Base-by-base conservation (phyloP, 2,797 vertebrate genomes). In the Xenentodon cancila region DNA sequence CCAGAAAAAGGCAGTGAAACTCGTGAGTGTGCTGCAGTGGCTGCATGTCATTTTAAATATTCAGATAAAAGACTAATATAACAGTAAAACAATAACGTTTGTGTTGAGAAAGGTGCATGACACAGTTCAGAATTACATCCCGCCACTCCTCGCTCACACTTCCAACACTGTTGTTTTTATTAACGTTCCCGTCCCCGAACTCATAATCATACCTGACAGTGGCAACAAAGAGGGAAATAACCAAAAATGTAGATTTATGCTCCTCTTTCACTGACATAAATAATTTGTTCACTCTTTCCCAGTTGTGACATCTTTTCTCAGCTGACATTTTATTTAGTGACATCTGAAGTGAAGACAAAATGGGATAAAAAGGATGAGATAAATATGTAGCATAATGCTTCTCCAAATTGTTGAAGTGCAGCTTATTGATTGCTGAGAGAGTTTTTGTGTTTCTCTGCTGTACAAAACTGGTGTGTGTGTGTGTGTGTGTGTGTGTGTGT, bases 11-110 rank as follows among this genome's bases (percentile, higher is more conserved):
- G 34, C 25, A 30, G 34, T 3, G 34, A 1, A 13, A 13, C 11
- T 13, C 34, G 12, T 11, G 34, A 37, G 2, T 13, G 9, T 37
- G 34, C 34, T 37, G 34, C 34, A 37, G 34, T 13, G 34, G 34
- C 11, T 11, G 34, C 2, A 37, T 37, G 69, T 64, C 66, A 49
- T 85, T 71, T 64, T 19, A 64, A 73, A 81, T 66, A 62, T 70
- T 65, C 44, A n/a, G 5, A 27, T 2, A 18, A 9, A 32, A 3
- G 18, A 2, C 13, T 19, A 37, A 48, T n/a, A 48, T 1, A 13
- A 37, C 9, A 37, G 12, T 1, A 11, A 37, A 37, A 37, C 9
- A 37, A 13, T 8, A 27, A 25, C 25, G 25, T 19, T 37, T 18
- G 53, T 64, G 52, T 68, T 47, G 25, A 62, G 40, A 71, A 65